A percentile compares a stretch with the other conserved stretches of the same genome.
Evolutionary conservation across 2,888 invertebrate genomes (phyloP).

Genomic region (Creontiades dilutus): DNA sequence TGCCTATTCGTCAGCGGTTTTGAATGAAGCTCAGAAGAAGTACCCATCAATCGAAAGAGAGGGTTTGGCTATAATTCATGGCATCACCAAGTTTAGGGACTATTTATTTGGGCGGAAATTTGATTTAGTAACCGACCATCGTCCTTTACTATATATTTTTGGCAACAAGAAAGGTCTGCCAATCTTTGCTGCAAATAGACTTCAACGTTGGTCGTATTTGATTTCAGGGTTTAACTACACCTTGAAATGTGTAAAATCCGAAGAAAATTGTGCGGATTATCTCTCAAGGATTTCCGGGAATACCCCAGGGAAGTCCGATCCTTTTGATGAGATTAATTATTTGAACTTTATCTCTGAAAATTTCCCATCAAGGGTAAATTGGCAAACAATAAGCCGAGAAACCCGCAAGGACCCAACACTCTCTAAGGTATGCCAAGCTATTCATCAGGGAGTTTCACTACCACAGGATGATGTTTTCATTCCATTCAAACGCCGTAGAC

Average conservation of each 20-base stretch:
- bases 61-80: not conserved
- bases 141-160: not conserved
- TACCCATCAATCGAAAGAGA: not conserved
- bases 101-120: not conserved
- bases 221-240: not conserved
- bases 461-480: not conserved
- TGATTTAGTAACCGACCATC: not conserved
- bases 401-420: not conserved
- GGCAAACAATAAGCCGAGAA: conserved; percentile 37
- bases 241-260: conserved; percentile 62
- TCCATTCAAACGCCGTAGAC: not conserved
- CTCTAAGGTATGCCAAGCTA: not conserved
- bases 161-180: not conserved
- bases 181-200: not conserved
- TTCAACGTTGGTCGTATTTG: not conserved
- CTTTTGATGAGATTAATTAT: not conserved
- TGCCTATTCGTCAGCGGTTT: not conserved
- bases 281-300: not conserved
- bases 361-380: conserved; percentile 78
- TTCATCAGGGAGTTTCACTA: not conserved
- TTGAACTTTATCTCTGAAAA: not conserved
- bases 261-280: conserved; percentile 32
- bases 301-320: not conserved
- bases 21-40: not conserved
- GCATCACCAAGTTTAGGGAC: not conserved